Evolutionary conservation across 2,113 vertebrate genomes (phyloP).

Genomic region (Rhineura floridana): DNA sequence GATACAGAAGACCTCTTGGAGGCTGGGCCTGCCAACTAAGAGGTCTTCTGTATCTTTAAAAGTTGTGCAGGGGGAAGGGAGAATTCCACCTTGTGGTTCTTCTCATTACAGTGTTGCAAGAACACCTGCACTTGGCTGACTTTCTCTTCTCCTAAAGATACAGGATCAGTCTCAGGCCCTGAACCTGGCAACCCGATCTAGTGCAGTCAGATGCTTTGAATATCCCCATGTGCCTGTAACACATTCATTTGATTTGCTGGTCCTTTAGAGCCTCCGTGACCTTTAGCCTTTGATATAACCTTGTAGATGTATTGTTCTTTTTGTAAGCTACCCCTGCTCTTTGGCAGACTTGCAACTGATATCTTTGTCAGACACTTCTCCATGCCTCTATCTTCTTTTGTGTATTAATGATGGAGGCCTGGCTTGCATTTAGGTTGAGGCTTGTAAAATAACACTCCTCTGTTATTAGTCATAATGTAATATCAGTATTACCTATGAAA

Average conservation of each 20-base stretch:
- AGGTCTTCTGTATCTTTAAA: too few species aligned
- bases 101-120: too few species aligned
- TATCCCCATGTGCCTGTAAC: neutral
- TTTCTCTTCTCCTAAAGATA: too few species aligned
- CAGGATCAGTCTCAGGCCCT: too few species aligned
- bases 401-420: neutral
- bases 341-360: neutral
- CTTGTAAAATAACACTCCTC: neutral
- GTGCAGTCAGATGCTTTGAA: neutral
- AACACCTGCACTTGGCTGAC: too few species aligned
- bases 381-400: neutral
- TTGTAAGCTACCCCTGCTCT: neutral
- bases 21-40: too few species aligned
- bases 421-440: neutral
- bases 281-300: neutral
- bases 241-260: neutral
- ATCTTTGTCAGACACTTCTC: too few species aligned
- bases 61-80: too few species aligned
- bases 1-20: too few species aligned
- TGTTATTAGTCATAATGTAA: constrained; percentile 5
- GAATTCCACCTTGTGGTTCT: too few species aligned
- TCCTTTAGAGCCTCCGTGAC: neutral
- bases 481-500: neutral
- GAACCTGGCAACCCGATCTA: too few species aligned
- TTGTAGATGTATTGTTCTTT: neutral